A percentile compares a stretch with the other conserved stretches of the same genome.
Evolutionary conservation across 2,888 invertebrate species (phyloP).

Genomic region (Sepiola atlantica): DNA sequence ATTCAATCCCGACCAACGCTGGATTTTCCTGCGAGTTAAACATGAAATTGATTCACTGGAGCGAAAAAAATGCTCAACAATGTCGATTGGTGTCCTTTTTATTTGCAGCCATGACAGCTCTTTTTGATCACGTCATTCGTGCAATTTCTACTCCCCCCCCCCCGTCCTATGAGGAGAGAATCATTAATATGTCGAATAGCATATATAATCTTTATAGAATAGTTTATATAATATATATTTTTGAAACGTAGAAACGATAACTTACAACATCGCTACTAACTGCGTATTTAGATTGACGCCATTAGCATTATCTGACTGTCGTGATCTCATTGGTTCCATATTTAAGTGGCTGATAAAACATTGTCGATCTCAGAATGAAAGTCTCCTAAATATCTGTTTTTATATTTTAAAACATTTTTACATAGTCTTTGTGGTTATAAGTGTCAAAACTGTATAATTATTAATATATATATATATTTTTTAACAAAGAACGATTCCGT

Average conservation of each 20-base stretch:
- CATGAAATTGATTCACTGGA: not conserved
- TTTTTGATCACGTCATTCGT: not conserved
- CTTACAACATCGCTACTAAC: not conserved
- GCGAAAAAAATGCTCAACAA: not conserved
- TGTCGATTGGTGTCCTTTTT: not conserved
- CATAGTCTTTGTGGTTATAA: not conserved
- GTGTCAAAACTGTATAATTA: not conserved
- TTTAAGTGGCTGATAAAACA: not conserved
- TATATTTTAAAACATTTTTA: not conserved
- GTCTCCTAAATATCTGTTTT: not conserved
- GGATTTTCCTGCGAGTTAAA: not conserved
- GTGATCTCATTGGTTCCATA: not conserved
- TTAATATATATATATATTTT: no score
- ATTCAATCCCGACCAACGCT: no score
- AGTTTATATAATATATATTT: no score
- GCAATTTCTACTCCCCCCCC: not conserved
- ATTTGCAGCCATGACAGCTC: not conserved
- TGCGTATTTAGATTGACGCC: not conserved
- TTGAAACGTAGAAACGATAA: no score
- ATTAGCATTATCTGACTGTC: not conserved
- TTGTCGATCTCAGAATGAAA: not conserved
- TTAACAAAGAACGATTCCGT: no score
- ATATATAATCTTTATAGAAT: no score
- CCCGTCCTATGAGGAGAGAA: no score
- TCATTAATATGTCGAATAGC: no score